Percentiles rank a stretch among this genome's conserved stretches.
phyloP scores from a whole-genome alignment of 1,140 invertebrate genomes.

The Drosophila auraria region DNA sequence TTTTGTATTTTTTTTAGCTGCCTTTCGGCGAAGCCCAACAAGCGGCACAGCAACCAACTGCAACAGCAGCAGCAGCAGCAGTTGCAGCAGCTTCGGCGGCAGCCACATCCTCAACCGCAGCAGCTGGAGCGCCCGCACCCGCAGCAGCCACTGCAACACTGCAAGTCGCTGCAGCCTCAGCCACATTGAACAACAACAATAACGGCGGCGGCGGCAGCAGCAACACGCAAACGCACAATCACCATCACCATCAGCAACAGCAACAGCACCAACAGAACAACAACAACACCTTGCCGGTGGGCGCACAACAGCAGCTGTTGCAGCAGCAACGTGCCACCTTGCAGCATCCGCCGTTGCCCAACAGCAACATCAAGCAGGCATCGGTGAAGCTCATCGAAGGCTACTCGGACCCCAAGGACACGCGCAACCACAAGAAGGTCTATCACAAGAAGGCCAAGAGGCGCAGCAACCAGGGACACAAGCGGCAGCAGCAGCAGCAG shows the following conservation, averaged over 20 bases:
- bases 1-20: constrained; percentile 46
- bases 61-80: constrained; percentile 42
- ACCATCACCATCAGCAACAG: neutral
- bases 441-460: constrained; percentile 81
- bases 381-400: constrained; percentile 83
- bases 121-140: constrained; percentile 29
- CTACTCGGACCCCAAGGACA: constrained; percentile 82
- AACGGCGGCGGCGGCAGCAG: constrained; percentile 30
- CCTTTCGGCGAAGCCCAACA: constrained; percentile 79
- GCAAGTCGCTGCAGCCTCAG: constrained; percentile 27
- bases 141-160: constrained; percentile 50
- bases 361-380: constrained; percentile 79
- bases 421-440: constrained; percentile 79
- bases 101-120: constrained; percentile 34
- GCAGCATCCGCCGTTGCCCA: constrained; percentile 76
- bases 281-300: constrained; percentile 29
- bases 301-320: constrained; percentile 44
- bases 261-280: constrained; percentile 18
- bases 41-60: constrained; percentile 55
- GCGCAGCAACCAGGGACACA: constrained; percentile 53
- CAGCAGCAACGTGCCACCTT: constrained; percentile 59
- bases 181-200: constrained; percentile 39
- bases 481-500: constrained; percentile 59
- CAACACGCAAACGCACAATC: constrained; percentile 15
- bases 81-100: constrained; percentile 22